These are phyloP conservation scores for Octodonta nipae DNA, from an alignment of 2,888 invertebrate genomes.

Conservation along the genomic window DNA sequence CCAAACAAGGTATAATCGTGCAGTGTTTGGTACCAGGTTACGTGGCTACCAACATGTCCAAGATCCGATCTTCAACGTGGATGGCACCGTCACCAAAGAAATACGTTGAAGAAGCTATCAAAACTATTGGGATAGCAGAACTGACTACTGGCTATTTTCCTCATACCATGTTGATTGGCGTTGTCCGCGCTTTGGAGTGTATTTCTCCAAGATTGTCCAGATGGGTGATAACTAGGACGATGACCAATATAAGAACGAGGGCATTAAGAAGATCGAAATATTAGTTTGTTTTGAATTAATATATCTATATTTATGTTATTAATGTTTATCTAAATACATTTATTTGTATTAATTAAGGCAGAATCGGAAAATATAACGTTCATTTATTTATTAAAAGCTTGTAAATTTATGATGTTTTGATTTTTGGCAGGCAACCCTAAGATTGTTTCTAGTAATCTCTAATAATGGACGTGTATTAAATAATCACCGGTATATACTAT, in stretches of 20 bases:
- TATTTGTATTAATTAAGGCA: too few relatives aligned
- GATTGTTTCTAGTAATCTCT: too few relatives aligned
- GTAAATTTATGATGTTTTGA: too few relatives aligned
- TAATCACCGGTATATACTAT: too few relatives aligned
- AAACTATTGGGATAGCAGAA: conserved; percentile 53
- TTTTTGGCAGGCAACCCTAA: too few relatives aligned
- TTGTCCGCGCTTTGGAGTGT: conserved; percentile 38
- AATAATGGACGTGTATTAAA: too few relatives aligned
- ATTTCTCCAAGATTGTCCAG: conserved; percentile 43
- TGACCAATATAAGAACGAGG: conserved; percentile 51
- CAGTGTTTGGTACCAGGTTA: conserved; percentile 78
- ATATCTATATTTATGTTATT: background rate
- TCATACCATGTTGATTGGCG: conserved; percentile 46
- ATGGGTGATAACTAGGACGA: conserved; percentile 50
- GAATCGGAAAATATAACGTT: too few relatives aligned
- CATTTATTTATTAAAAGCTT: too few relatives aligned
- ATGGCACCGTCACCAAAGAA: conserved; percentile 62
- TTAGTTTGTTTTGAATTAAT: conserved; percentile 2
- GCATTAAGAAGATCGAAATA: conserved; percentile 33
- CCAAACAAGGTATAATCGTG: conserved; percentile 55
- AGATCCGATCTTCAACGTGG: conserved; percentile 56
- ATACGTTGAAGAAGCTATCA: conserved; percentile 59
- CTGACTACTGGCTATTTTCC: conserved; percentile 66
- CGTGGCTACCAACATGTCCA: conserved; percentile 85
- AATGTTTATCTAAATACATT: too few relatives aligned